Base-by-base conservation (phyloP, 2,888 invertebrate species). In the Scaptodrosophila latifasciaeformis region DNA sequence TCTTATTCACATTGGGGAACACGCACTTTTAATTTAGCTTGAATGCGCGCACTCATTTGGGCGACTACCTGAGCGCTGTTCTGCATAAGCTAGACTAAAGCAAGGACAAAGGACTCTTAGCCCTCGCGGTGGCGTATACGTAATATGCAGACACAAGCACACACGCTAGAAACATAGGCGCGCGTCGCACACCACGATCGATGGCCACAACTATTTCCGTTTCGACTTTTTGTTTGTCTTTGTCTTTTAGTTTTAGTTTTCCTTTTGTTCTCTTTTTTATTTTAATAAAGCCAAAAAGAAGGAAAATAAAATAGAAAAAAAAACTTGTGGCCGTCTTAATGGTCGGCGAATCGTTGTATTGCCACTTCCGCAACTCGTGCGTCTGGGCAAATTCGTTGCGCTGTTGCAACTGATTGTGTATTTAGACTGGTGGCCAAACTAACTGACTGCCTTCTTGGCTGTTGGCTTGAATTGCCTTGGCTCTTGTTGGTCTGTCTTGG, bases 381-480 rank as follows among this genome's bases (percentile, higher is more conserved):
- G 81, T 78, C 81, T 76, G 70, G 63, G 67, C 79, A 67, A 78
- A 76, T 67, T 68, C 72, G 72, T 79, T 63, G 77, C 70, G 65
- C 63, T 70, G 61, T 51, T 69, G 62, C 77, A 74, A 82, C 82
- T 81, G 71, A 80, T 62, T 59, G 67, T 37, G 17, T 34, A 15
- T 15, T 34, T 18, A n/a, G 39, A 19, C 34, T 34, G 12, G 34
- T 6, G 12, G 34, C 12, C 34, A 34, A 34, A 34, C 37, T 6
- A 17, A 9, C 17, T 37, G 37, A 17, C 17, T 37, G 29, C 12
- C 18, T 46, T 30, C 55, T 63, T 70, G 59, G 55, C 68, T 69
- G 62, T 52, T 59, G 34, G 42, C 65, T 54, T 44, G 49, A 35
- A 44, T 53, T 53, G 45, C 47, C 50, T 12, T 43, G 49, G 47